Percentiles rank a stretch among this genome's conserved stretches.
Conservation (phyloP, 2,888 invertebrate species). For the Volucella inanis region DNA sequence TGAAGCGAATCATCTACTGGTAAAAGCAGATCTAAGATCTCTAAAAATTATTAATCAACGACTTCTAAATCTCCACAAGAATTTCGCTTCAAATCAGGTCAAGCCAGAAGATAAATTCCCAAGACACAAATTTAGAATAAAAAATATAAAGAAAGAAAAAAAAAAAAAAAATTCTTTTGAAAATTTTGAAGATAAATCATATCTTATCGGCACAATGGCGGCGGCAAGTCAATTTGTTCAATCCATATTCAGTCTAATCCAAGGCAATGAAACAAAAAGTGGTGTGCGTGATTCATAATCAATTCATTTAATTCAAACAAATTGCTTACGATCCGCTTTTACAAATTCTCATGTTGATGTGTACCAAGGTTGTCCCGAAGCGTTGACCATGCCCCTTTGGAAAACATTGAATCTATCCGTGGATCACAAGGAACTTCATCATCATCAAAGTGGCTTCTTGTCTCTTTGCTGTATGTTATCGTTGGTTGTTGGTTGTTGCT, state of each 20-base stretch:
- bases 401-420: constrained; percentile 23
- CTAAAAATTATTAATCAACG: constrained; percentile 36
- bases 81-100: constrained; percentile 47
- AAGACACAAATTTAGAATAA: constrained; percentile 46
- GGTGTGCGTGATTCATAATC: constrained; percentile 63
- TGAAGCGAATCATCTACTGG: constrained; percentile 1
- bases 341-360: constrained; percentile 69
- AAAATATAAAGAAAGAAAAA: neutral
- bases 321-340: constrained; percentile 67
- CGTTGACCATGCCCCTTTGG: constrained; percentile 41
- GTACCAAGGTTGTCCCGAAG: constrained; percentile 62
- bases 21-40: neutral
- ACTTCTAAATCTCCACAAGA: neutral
- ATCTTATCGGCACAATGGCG: constrained; percentile 36
- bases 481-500: neutral
- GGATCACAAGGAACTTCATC: constrained; percentile 55
- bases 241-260: constrained; percentile 6
- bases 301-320: constrained; percentile 71
- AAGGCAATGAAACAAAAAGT: constrained; percentile 46
- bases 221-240: constrained; percentile 19
- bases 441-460: constrained; percentile 48
- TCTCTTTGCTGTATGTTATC: constrained; percentile 3
- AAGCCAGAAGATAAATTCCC: constrained; percentile 63
- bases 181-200: constrained; percentile 66
- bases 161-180: constrained; percentile 14